Evolutionary conservation across 1,140 invertebrate genomes (phyloP), one percentile per base, ranked within the genome.

Genomic region (Neodiprion pinetum): DNA sequence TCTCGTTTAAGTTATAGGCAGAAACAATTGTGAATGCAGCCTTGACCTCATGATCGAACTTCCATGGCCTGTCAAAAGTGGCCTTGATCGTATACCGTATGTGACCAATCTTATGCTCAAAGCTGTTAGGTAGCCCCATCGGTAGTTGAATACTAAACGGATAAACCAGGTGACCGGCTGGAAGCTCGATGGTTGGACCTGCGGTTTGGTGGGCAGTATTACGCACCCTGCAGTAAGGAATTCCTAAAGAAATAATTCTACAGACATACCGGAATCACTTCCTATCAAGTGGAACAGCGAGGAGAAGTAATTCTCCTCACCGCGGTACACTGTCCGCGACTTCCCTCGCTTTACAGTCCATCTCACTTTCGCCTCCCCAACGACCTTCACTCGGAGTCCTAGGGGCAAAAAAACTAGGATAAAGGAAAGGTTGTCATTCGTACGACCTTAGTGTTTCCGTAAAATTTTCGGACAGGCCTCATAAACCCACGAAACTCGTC

Each of bases 61-160:
- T 87, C 90, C 90, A 91, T 7, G 90, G 88, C 73, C 91, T 88
- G 65, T 91, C 89, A 75, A 92, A 86, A 67, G 90, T 85, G 9
- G 88, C 91, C 77, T 91, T 92, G 14, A 91, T 74, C 80, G 87
- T 90, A 76, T 92, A 92, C 65, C 90, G 81, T 40, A 92, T 86
- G 75, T 84, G 85, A 11, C 91, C 91, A 80, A 88, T 81, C 69
- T 85, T 81, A 9, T 91, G 90, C 80, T 92, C 90, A 83, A 92
- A 91, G 40, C 90, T 92, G 67, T 89, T 85, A 0, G 89, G 88
- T 71, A 90, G 82, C 9, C 85, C 83, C 12, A 80, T 74, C 4
- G 91, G 91, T 5, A 92, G 76, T 71, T 88, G 82, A 80, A 91
- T 91, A 10, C 80, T 82, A 78, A 92, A 92, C 7, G 82, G 81